These are phyloP conservation scores for Diorhabda sublineata DNA, from an alignment of 1,140 invertebrate species.

Conservation along the genomic window DNA sequence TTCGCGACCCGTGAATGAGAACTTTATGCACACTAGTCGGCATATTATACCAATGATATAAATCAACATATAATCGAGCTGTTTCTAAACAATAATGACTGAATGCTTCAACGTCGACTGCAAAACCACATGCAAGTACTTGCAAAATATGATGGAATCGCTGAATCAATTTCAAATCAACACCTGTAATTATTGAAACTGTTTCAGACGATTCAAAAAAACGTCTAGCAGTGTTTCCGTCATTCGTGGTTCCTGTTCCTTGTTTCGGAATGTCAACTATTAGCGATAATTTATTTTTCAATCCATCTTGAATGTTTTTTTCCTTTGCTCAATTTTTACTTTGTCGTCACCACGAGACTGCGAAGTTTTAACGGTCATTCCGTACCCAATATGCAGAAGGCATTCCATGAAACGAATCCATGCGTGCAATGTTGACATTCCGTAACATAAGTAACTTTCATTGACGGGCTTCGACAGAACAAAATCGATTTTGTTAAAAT, in stretches of 20 bases:
- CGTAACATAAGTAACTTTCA: conserved; percentile 7
- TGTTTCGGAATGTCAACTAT: conserved; percentile 40
- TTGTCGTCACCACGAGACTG: conserved; percentile 1
- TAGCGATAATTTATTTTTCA: conserved; percentile 28
- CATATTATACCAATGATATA: conserved; percentile 43
- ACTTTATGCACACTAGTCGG: conserved; percentile 42
- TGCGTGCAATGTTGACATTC: conserved; percentile 16
- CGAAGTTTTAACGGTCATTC: conserved; percentile 1
- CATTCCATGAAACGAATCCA: conserved; percentile 20
- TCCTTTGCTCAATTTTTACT: conserved; percentile 12
- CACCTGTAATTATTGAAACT: conserved; percentile 9
- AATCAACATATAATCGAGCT: conserved; percentile 29
- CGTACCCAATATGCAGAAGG: conserved; percentile 13
- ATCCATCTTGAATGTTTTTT: conserved; percentile 21
- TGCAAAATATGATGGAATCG: conserved; percentile 15
- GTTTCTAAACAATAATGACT: conserved; percentile 15
- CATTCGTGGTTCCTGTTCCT: conserved; percentile 42
- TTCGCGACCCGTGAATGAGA: conserved; percentile 32
- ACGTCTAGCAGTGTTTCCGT: conserved; percentile 38
- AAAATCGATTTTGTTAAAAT: conserved; percentile 30
- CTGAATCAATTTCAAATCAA: conserved; percentile 27
- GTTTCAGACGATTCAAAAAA: conserved; percentile 4
- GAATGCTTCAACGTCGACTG: conserved; percentile 13
- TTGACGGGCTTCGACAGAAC: conserved; percentile 6
- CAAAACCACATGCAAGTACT: conserved; percentile 7